Evolutionary conservation across 2,113 vertebrate species (phyloP), one percentile per base, ranked within the genome.

Genomic region (Condylura cristata): DNA sequence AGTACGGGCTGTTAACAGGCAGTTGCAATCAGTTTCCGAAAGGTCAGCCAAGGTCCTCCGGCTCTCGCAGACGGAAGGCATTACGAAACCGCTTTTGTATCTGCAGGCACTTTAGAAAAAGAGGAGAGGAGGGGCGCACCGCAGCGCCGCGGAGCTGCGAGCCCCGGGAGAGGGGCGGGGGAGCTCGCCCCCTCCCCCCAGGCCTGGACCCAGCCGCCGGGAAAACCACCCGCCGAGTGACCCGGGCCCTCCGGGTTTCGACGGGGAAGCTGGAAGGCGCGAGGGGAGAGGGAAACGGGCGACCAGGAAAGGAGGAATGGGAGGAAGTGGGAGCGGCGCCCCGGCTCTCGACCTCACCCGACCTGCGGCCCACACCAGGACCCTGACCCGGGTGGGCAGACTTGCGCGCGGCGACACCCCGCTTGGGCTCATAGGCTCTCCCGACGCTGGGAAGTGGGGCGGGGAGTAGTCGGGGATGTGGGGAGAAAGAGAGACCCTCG

Each of bases 31-130:
- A 97, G 98, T 97, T 97, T 97, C 94, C 91, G 13, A 98, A 97
- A 98, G 98, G 98, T 98, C 98, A 98, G 98, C 96, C 98, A 96
- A 98, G 98, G 98, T 97, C 97, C 95, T 93, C 95, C 86, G 60
- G 71, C 92, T 95, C 93, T 96, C 84, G 96, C 97, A 97, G 97
- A 94, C 96, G 96, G 93, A 93, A 98, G 95, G 97, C 96, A 84
- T 98, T 98, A 98, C 91, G 98, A 98, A 98, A 98, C 96, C 61
- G 96, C 97, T 97, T 97, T 97, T 97, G 97, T 97, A 96, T 97
- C 96, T 96, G 96, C 95, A 97, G 96, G 92, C 97, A 94, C 97
- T 97, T 97, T 96, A 95, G 93, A 95, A 92, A 97, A 95, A 93
- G 93, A 95, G 94, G 94, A 51, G 80, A 97, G 82, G 87, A 86